Percentiles rank a stretch among this genome's conserved stretches.
These are phyloP conservation scores for Agrotis ipsilon DNA, from an alignment of 2,888 invertebrate genomes.

Conservation along the genomic window DNA sequence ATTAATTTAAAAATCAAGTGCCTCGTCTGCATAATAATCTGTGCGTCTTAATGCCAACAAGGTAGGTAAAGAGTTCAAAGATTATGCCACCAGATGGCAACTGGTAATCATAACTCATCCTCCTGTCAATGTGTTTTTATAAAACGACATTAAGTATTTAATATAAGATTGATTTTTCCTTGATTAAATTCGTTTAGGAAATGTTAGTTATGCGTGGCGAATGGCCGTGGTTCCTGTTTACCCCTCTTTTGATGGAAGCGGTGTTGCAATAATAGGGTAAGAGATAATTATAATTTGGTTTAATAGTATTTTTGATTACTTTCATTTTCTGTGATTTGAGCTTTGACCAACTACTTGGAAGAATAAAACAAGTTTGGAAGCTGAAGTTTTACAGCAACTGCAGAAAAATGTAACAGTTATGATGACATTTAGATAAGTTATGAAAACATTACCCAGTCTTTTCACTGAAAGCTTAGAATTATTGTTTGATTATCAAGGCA, in stretches of 20 bases:
- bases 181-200: conserved; percentile 47
- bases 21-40: conserved; percentile 23
- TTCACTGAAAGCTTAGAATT: neutral
- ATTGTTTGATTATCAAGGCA: neutral
- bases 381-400: too few species aligned
- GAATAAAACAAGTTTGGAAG: too few species aligned
- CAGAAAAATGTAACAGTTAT: too few species aligned
- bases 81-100: conserved; percentile 36
- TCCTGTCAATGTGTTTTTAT: conserved; percentile 34
- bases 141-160: neutral
- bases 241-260: conserved; percentile 18
- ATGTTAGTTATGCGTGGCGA: conserved; percentile 37
- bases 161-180: conserved; percentile 35
- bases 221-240: conserved; percentile 37
- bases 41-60: conserved; percentile 5
- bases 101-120: conserved; percentile 27
- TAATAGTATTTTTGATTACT: too few species aligned
- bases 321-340: too few species aligned
- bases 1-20: conserved; percentile 4
- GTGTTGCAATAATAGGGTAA: neutral
- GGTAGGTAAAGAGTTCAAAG: conserved; percentile 24
- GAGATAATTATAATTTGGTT: neutral
- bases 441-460: too few species aligned
- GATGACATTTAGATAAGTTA: neutral
- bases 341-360: neutral